Percentiles rank a stretch among this genome's conserved stretches.
These are phyloP conservation scores for Clusia tigrina DNA, from an alignment of 2,888 invertebrate genomes.

Conservation along the genomic window DNA sequence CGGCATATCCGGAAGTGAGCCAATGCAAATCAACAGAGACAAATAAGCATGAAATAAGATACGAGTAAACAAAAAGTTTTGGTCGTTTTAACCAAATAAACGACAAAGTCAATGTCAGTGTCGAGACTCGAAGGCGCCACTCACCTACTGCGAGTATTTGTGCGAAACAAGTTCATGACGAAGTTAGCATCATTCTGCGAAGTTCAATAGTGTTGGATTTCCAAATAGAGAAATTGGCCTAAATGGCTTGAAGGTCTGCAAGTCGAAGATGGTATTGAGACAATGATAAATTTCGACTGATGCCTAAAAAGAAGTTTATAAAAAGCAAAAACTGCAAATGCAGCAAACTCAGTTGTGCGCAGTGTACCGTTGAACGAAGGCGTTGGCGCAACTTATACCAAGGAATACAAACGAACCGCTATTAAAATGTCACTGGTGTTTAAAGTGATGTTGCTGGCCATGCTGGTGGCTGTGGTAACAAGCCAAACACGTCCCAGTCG, in stretches of 20 bases:
- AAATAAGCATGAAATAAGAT: no score
- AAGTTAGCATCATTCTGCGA: not conserved
- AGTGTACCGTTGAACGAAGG: not conserved
- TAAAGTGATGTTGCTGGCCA: constrained; percentile 8
- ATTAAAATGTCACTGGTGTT: not conserved
- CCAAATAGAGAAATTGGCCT: constrained; percentile 4
- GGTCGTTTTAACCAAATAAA: constrained; percentile 5
- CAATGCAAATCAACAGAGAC: not conserved
- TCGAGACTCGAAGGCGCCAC: not conserved
- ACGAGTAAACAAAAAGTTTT: not conserved
- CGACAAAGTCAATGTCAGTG: constrained; percentile 23
- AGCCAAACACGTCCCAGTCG: constrained; percentile 1
- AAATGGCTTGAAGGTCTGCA: constrained; percentile 12
- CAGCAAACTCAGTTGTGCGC: not conserved
- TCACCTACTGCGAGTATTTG: not conserved
- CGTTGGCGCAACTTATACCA: not conserved
- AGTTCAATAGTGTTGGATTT: not conserved
- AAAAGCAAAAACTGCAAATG: not conserved
- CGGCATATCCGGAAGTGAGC: no score
- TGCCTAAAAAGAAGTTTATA: not conserved
- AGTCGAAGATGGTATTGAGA: constrained; percentile 1
- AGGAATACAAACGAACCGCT: not conserved
- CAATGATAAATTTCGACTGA: not conserved
- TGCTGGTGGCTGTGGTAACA: constrained; percentile 10
- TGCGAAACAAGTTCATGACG: not conserved